Evolutionary conservation across 1,140 invertebrate species (phyloP), one percentile per base, ranked within the genome.

Genomic region (Neodiprion fabricii): DNA sequence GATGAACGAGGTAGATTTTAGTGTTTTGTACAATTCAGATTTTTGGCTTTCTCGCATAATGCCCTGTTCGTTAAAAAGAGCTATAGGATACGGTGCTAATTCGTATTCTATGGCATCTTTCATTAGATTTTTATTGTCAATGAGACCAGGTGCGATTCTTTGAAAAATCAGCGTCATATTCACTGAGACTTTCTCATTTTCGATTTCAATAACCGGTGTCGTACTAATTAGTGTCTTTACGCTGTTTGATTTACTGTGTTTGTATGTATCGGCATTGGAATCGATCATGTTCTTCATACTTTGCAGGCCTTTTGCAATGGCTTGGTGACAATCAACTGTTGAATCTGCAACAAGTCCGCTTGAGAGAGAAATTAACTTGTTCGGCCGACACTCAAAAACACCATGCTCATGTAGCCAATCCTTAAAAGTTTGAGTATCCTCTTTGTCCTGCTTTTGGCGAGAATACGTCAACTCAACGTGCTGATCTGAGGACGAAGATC

Each of bases 381-480:
- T 71, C 2, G 9, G 80, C 79, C 78, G 78, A 48, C 74, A 17
- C 66, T 79, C 78, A 76, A 85, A 86, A 21, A 84, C 82, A 78
- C 83, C 48, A 80, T 85, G 82, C 8, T 71, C 61, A 71, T 79
- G 76, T 70, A 89, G 83, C 85, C 85, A 89, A n/a, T 76, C 72
- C 48, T 81, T 9, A 69, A 88, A 76, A 80, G 75, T 83, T 73
- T 77, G 53, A 71, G 84, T 72, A 74, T 88, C 84, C 75, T 75
- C 71, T 74, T 75, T 75, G 80, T 89, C 85, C 79, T 75, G 83
- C 77, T 83, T 81, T 23, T 86, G 77, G 74, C 87, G 74, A 68
- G 82, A 83, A 78, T 84, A 80, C 40, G 80, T 79, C 48, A 82
- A 72, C 81, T 88, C 86, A 73, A 86, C 80, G 81, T 89, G 85